These are phyloP conservation scores for Cisticola juncidis DNA, from an alignment of 2,113 vertebrate genomes.

Conservation along the genomic window DNA sequence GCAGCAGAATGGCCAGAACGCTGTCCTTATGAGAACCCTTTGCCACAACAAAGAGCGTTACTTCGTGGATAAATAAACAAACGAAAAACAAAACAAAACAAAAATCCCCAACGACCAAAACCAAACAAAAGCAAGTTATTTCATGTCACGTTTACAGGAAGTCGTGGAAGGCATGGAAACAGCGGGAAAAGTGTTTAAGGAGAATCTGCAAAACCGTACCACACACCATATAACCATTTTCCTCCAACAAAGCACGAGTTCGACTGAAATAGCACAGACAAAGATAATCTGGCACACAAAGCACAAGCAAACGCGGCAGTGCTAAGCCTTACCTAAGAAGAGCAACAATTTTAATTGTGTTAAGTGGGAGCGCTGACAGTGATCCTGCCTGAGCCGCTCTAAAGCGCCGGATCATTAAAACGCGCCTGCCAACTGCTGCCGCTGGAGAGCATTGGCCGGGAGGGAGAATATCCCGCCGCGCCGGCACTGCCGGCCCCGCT, in stretches of 20 bases:
- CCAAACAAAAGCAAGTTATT: background rate
- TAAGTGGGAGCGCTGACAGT: background rate
- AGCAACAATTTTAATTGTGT: background rate
- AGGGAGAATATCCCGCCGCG: background rate
- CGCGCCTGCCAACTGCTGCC: background rate
- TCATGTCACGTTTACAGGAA: background rate
- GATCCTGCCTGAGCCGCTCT: background rate
- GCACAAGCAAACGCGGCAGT: background rate
- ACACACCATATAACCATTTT: background rate
- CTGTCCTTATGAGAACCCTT: background rate
- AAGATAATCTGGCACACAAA: background rate
- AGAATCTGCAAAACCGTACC: background rate
- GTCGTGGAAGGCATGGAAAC: background rate
- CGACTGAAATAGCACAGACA: background rate
- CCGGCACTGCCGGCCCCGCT: accelerated
- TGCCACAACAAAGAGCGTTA: background rate
- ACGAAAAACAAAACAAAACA: no score
- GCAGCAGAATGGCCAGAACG: background rate
- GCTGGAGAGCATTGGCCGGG: accelerated
- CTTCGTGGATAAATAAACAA: background rate
- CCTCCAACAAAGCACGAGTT: background rate
- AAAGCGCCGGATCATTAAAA: background rate
- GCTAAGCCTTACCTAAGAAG: background rate
- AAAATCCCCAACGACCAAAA: background rate
- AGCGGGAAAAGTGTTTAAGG: background rate